These are phyloP conservation scores for Euborellia annulipes DNA, from an alignment of 1,140 invertebrate genomes.

Conservation along the genomic window DNA sequence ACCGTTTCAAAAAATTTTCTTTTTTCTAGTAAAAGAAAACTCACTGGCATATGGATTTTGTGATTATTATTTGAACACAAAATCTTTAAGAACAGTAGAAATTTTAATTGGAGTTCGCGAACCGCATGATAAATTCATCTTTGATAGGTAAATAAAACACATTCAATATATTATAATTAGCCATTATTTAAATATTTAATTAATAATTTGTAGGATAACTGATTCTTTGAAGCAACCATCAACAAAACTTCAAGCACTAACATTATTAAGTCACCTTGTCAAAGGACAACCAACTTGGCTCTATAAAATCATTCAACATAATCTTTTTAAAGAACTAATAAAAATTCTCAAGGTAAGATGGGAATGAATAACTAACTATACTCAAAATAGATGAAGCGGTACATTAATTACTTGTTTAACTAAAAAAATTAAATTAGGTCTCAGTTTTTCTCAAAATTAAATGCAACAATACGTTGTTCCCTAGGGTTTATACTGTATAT, in stretches of 20 bases:
- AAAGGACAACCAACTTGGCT: conserved; percentile 75
- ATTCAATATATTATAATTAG: conserved; percentile 8
- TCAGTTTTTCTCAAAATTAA: too few species aligned
- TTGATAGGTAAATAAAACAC: conserved; percentile 37
- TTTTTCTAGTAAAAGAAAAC: conserved; percentile 50
- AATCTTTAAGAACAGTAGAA: conserved; percentile 57
- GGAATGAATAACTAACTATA: too few species aligned
- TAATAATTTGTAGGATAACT: conserved; percentile 29
- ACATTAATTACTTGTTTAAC: too few species aligned
- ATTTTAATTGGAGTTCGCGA: conserved; percentile 63
- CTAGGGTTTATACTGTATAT: too few species aligned
- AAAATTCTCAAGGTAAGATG: conserved; percentile 57
- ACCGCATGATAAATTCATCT: conserved; percentile 65
- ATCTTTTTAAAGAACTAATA: conserved; percentile 56
- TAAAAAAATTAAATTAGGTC: too few species aligned
- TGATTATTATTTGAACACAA: conserved; percentile 65
- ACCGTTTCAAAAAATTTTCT: too few species aligned
- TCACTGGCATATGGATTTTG: conserved; percentile 73
- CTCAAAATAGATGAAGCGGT: too few species aligned
- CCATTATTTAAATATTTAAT: conserved; percentile 12
- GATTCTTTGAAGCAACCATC: conserved; percentile 17
- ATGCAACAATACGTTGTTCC: too few species aligned
- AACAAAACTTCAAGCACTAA: conserved; percentile 48
- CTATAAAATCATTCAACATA: conserved; percentile 59
- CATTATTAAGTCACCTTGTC: conserved; percentile 64